Evolutionary conservation across 2,888 invertebrate species (phyloP).

Genomic region (Sesamia inferens): DNA sequence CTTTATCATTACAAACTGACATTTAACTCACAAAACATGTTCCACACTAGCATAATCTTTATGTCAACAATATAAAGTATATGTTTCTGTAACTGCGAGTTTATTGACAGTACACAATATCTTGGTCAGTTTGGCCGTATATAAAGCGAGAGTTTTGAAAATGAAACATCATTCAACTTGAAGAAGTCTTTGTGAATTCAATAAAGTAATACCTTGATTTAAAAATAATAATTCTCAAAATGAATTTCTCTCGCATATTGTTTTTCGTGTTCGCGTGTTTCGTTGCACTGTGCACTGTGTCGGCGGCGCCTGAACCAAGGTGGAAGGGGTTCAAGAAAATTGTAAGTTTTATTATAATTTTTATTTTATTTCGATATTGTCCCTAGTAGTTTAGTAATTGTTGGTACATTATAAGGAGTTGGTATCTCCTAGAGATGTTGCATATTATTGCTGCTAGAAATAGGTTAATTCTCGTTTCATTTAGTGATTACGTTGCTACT

Average conservation of each 20-base stretch:
- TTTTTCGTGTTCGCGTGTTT: constrained; percentile 74
- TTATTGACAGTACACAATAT: not conserved
- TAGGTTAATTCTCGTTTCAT: not conserved
- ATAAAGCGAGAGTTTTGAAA: constrained; percentile 39
- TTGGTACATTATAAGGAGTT: not conserved
- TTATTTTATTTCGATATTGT: not conserved
- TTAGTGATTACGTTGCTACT: not conserved
- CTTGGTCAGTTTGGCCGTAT: constrained; percentile 23
- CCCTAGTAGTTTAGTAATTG: not conserved
- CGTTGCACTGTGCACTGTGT: constrained; percentile 70
- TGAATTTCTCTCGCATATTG: constrained; percentile 74
- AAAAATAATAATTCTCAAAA: constrained; percentile 57
- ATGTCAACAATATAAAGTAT: not conserved
- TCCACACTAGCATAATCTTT: constrained; percentile 14
- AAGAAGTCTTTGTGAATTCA: constrained; percentile 21
- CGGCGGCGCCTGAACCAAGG: constrained; percentile 73
- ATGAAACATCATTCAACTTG: constrained; percentile 48
- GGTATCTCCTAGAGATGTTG: not conserved
- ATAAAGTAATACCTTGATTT: constrained; percentile 28
- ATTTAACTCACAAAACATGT: not conserved
- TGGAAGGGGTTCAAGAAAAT: constrained; percentile 79
- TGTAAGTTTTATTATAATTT: constrained; percentile 67
- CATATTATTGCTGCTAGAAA: not conserved
- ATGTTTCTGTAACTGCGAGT: not conserved
- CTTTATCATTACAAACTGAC: constrained; percentile 24